Evolutionary conservation across 2,888 invertebrate genomes (phyloP).

Genomic region (Hyposoter didymator): DNA sequence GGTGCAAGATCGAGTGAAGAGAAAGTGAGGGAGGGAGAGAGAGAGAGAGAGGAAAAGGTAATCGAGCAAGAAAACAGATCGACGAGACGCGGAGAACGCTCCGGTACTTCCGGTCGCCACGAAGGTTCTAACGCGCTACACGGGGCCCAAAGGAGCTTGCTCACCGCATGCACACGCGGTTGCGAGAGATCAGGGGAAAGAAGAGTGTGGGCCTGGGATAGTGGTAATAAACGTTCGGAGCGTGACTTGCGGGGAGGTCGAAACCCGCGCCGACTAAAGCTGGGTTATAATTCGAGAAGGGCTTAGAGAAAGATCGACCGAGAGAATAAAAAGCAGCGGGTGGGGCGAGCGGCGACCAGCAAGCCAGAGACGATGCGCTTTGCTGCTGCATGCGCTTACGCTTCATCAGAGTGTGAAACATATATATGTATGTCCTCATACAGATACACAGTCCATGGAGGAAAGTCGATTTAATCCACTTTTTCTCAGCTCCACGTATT

Average conservation of each 20-base stretch:
- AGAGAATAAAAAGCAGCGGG: constrained; percentile 40
- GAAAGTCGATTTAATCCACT: constrained; percentile 65
- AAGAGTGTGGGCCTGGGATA: constrained; percentile 49
- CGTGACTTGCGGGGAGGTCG: constrained; percentile 65
- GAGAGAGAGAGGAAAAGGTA: constrained; percentile 29
- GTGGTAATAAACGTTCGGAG: constrained; percentile 68
- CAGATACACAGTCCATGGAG: constrained; percentile 40
- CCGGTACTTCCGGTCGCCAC: constrained; percentile 10
- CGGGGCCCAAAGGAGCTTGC: constrained; percentile 32
- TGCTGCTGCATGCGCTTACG: constrained; percentile 38
- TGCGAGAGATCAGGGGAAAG: constrained; percentile 38
- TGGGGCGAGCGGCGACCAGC: constrained; percentile 10
- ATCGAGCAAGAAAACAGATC: constrained; percentile 59
- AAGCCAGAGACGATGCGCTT: constrained; percentile 56
- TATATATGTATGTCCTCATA: constrained; percentile 17
- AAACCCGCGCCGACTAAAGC: constrained; percentile 65
- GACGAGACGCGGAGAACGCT: constrained; percentile 36
- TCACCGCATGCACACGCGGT: constrained; percentile 40
- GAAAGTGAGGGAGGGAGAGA: constrained; percentile 4
- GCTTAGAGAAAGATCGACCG: constrained; percentile 62
- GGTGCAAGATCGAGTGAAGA: constrained; percentile 47
- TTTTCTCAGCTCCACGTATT: constrained; percentile 60
- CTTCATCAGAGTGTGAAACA: constrained; percentile 20
- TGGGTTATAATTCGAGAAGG: constrained; percentile 70
- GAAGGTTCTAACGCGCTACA: constrained; percentile 28